Evolutionary conservation across 1,140 invertebrate species (phyloP).

Genomic region (Neodiprion pinetum): DNA sequence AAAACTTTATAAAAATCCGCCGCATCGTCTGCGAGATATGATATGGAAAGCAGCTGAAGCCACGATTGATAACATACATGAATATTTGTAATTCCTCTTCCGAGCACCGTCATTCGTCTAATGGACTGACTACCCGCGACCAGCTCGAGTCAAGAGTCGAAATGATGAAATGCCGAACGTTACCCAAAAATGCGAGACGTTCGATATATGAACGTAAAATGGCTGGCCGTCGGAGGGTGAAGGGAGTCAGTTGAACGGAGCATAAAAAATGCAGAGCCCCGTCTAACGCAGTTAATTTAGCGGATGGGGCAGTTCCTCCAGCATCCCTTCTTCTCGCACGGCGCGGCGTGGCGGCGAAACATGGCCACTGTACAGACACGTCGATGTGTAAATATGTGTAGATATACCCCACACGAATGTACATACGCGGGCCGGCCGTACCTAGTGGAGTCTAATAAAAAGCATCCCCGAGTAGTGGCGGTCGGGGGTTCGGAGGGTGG

Average conservation of each 20-base stretch:
- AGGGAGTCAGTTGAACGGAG: constrained; percentile 35
- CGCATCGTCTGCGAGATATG: background rate
- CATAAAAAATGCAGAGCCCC: constrained; percentile 51
- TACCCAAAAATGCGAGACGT: background rate
- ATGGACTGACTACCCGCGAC: no score
- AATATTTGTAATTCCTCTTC: no score
- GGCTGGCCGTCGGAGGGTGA: constrained; percentile 38
- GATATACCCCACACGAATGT: constrained; percentile 11
- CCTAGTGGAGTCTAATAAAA: constrained; percentile 60
- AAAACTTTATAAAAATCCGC: no score
- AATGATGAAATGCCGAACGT: no score
- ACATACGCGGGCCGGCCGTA: constrained; percentile 44
- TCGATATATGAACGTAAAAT: constrained; percentile 47
- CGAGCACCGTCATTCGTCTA: no score
- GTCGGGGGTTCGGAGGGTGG: constrained; percentile 34
- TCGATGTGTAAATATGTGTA: background rate
- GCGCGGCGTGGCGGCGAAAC: constrained; percentile 28
- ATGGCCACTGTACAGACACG: constrained; percentile 44
- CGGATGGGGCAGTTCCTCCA: constrained; percentile 53
- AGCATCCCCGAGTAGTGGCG: constrained; percentile 53
- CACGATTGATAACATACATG: background rate
- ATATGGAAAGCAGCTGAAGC: background rate
- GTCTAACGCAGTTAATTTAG: constrained; percentile 59
- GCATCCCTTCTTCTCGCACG: constrained; percentile 23
- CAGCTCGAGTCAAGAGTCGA: no score